phyloP scores from a whole-genome alignment of 2,888 invertebrate species.

The Tuta absoluta region DNA sequence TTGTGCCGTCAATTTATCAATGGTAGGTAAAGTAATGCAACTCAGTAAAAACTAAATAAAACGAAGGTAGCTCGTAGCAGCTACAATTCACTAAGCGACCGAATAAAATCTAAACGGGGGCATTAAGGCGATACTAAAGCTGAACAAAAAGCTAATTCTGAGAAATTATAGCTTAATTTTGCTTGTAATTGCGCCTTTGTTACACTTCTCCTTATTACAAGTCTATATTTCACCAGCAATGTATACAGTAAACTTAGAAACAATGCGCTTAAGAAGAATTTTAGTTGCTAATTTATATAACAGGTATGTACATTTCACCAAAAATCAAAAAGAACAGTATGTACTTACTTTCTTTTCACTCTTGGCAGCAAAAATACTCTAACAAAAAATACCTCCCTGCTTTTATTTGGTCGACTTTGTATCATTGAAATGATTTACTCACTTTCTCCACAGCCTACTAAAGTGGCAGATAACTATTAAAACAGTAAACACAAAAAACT shows the following conservation, averaged over 20 bases:
- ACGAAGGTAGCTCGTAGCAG: not conserved
- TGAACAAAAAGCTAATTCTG: conserved; percentile 23
- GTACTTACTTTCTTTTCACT: too few species aligned
- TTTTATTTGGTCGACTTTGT: too few species aligned
- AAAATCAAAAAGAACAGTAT: too few species aligned
- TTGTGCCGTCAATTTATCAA: too few species aligned
- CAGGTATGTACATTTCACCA: too few species aligned
- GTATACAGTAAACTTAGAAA: conserved; percentile 1
- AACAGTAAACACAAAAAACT: not conserved
- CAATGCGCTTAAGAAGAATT: not conserved
- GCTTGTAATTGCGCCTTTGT: conserved; percentile 47
- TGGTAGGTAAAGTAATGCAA: too few species aligned
- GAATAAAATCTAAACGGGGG: conserved; percentile 15
- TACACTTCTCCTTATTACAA: conserved; percentile 22
- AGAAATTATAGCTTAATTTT: conserved; percentile 42
- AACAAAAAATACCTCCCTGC: too few species aligned
- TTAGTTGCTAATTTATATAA: not conserved
- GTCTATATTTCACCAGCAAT: conserved; percentile 20
- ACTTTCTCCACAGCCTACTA: not conserved
- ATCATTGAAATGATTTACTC: too few species aligned
- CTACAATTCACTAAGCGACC: conserved; percentile 11
- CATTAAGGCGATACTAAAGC: conserved; percentile 11
- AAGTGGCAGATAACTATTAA: conserved; percentile 4
- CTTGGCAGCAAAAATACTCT: too few species aligned
- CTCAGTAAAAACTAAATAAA: conserved; percentile 1